These are phyloP conservation scores for Minunthozetes semirufus DNA, from an alignment of 2,888 invertebrate genomes.

Conservation along the genomic window DNA sequence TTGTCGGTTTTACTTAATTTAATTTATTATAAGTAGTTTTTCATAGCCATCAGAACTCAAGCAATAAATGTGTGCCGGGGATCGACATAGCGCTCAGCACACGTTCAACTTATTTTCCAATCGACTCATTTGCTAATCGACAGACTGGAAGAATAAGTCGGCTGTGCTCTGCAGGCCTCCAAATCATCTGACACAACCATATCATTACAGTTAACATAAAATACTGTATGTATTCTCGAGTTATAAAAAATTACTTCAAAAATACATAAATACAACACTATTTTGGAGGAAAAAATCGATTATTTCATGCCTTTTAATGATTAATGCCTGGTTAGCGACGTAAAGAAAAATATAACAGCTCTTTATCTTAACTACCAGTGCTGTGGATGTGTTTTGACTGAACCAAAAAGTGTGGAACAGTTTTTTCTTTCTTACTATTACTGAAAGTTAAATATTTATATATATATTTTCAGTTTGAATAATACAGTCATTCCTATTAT, in stretches of 20 bases:
- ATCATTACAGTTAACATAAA: too few species aligned
- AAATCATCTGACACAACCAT: too few species aligned
- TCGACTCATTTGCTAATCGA: constrained; percentile 1
- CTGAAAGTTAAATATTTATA: neutral
- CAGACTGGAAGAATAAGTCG: constrained; percentile 3
- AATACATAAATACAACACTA: neutral
- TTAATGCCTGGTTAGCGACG: constrained; percentile 20
- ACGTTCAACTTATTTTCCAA: neutral
- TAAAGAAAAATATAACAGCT: constrained; percentile 17
- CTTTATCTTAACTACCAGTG: constrained; percentile 27
- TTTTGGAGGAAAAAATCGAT: neutral
- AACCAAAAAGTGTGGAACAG: neutral
- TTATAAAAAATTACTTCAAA: neutral
- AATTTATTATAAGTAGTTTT: neutral
- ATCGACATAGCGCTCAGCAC: neutral
- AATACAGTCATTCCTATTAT: constrained; percentile 1
- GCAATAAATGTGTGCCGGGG: too few species aligned
- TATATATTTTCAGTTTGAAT: neutral
- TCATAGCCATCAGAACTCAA: neutral
- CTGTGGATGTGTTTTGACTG: neutral
- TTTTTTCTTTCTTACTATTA: neutral
- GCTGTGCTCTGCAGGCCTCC: too few species aligned
- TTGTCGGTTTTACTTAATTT: constrained; percentile 1
- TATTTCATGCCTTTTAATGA: constrained; percentile 16
- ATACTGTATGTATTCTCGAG: too few species aligned